Evolutionary conservation across 2,113 vertebrate genomes (phyloP).

Genomic region (Todiramphus saurophagus): DNA sequence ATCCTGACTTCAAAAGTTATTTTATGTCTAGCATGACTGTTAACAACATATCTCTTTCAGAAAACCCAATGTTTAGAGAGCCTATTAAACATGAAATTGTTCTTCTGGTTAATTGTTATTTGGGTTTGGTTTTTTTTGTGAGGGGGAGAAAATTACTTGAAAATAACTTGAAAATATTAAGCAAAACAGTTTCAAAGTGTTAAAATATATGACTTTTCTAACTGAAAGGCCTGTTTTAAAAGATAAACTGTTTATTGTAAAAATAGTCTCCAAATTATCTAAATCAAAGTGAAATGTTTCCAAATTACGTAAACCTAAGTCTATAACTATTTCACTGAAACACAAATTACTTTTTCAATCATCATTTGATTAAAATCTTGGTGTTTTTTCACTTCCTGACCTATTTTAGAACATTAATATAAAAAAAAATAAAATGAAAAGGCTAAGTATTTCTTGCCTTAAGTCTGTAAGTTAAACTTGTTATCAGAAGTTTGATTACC

Average conservation of each 20-base stretch:
- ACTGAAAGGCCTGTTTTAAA: neutral
- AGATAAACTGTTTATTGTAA: neutral
- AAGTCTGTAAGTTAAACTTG: neutral
- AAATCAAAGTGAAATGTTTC: neutral
- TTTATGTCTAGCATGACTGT: neutral
- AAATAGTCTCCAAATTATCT: neutral
- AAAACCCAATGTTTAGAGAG: neutral
- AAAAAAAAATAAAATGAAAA: neutral
- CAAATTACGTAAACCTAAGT: neutral
- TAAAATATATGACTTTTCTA: neutral
- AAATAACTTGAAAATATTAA: neutral
- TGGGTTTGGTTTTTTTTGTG: accelerated
- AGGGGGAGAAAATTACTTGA: neutral
- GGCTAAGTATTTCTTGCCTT: neutral
- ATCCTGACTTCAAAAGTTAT: neutral
- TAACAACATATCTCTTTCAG: neutral
- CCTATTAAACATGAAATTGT: neutral
- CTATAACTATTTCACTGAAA: neutral
- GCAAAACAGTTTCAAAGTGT: neutral
- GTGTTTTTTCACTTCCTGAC: neutral
- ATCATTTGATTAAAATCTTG: neutral
- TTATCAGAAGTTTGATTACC: neutral
- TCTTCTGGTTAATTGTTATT: neutral
- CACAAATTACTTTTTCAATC: neutral
- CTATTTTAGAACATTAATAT: neutral